Evolutionary conservation across 1,140 invertebrate genomes (phyloP), one percentile per base, ranked within the genome.

Genomic region (Steinernema khuongi): DNA sequence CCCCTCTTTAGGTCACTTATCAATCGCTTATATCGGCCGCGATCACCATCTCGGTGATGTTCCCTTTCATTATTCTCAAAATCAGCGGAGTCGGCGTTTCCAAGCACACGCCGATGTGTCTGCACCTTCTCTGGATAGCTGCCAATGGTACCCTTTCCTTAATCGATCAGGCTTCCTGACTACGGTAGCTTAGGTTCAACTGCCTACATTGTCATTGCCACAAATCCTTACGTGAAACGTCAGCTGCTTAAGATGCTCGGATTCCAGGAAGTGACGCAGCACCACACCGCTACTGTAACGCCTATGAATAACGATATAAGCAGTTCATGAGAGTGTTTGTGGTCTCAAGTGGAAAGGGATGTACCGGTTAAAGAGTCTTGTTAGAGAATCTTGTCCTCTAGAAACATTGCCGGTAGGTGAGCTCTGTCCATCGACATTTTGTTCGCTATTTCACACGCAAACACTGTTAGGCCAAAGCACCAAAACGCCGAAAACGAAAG

Each of bases 151-250:
- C 22, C 7, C 2, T 60, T 4, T 7, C 50, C 50, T 14, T 26
- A 14, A 17, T n/a, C 4, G 4, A 60, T 22, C 50, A 14, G 11
- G 4, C 2, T 26, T 26, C 4, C 7, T n/a, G 26, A 7, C 19
- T 60, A 7, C 4, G 26, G 14, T 7, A 11, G 4, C 26, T 26
- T 22, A 60, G 50, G 50, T 22, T 60, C 50, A 2, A 60, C 50
- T n/a, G 50, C 50, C 7, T 60, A 60, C 50, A 60, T 60, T 4
- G 19, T 60, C 50, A 11, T 60, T 26, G 4, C 26, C 50, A 60
- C 50, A 22, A 60, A 60, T 60, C 50, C 50, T 7, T 60, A 60
- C 50, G 50, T 60, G 50, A 60, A 60, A 26, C 50, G 50, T 60
- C 50, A 60, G 26, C 7, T 60, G 4, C 22, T 60, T 11, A 7